A percentile compares a stretch with the other conserved stretches of the same genome.
These are phyloP conservation scores for Tenthredo amoena DNA, from an alignment of 2,888 invertebrate genomes.

Conservation along the genomic window DNA sequence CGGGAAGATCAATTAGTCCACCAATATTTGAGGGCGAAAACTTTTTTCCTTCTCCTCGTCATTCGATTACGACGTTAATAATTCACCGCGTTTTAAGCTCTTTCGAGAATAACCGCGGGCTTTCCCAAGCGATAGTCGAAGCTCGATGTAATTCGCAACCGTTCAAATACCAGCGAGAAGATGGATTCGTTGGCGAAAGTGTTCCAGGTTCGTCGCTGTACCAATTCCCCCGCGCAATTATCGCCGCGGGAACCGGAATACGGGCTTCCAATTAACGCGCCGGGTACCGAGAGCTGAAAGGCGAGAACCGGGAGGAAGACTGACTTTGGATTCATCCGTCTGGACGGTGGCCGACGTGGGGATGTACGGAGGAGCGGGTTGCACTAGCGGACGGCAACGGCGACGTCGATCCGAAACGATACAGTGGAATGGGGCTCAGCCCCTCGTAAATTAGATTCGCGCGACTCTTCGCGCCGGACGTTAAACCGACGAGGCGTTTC, in stretches of 20 bases:
- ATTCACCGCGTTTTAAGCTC: not conserved
- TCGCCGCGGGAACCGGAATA: conserved; percentile 58
- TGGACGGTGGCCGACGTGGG: not conserved
- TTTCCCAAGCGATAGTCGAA: not conserved
- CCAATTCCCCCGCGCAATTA: conserved; percentile 56
- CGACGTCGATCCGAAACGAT: not conserved
- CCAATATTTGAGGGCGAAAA: not conserved
- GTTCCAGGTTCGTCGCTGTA: conserved; percentile 20
- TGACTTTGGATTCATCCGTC: conserved; percentile 1
- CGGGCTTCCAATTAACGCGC: conserved; percentile 60
- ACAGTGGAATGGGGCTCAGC: conserved; percentile 14
- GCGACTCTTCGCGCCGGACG: conserved; percentile 28
- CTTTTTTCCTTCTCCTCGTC: no score
- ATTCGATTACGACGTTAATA: not conserved
- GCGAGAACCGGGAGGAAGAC: not conserved
- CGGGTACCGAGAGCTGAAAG: conserved; percentile 29
- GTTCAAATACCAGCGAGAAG: conserved; percentile 4
- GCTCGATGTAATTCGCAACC: conserved; percentile 3
- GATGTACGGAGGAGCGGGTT: conserved; percentile 5
- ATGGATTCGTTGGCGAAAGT: not conserved
- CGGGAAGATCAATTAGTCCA: not conserved
- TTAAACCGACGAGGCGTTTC: conserved; percentile 43
- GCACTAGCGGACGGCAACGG: not conserved
- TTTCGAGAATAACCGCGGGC: not conserved
- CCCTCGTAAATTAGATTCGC: conserved; percentile 36